Base-by-base conservation (phyloP, 1,140 invertebrate species). In the Triops longicaudatus region DNA sequence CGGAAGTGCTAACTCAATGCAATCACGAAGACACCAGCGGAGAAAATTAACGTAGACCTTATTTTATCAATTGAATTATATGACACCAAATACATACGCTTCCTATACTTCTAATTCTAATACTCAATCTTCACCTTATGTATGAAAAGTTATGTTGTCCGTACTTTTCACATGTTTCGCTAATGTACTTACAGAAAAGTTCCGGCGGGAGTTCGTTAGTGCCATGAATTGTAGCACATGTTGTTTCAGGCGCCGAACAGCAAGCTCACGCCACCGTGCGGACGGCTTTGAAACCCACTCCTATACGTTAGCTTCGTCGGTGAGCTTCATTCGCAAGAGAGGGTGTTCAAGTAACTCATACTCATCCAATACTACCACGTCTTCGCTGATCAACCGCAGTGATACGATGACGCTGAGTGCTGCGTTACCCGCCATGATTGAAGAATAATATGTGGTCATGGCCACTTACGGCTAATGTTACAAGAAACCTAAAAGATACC, bases 141-240 rank as follows among this genome's bases (percentile, higher is more conserved):
- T 7, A 37, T 4, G 31, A 37, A 4, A 37, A 37, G 31, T 37
- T 37, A 7, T 7, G 31, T 37, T 37, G 31, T 37, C 31, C 31
- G 31, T 37, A 37, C 31, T 37, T 37, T 37, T 37, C 31, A 37
- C 31, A 37, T 7, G 31, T 37, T 37, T 37, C 31, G 31, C 31
- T 37, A 37, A 37, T 37, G 31, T 37, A 37, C 7, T 17, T 63
- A 17, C 7, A 75, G 74, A 75, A 75, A 75, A 75, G 41, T 75
- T 75, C 37, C 74, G 74, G 37, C 74, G 74, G 11, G 74, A 75
- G 22, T 75, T 75, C 17, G 37, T 41, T 17, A 44, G 37, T 14
- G 74, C 37, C 0, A 42, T 75, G 74, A 73, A 73, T 17, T 63
- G 50, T 63, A 63, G 50, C 50, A 22, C 50, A 17, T 22, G 50